Base-by-base conservation (phyloP, 2,888 invertebrate genomes). In the Epirrhoe tristata region DNA sequence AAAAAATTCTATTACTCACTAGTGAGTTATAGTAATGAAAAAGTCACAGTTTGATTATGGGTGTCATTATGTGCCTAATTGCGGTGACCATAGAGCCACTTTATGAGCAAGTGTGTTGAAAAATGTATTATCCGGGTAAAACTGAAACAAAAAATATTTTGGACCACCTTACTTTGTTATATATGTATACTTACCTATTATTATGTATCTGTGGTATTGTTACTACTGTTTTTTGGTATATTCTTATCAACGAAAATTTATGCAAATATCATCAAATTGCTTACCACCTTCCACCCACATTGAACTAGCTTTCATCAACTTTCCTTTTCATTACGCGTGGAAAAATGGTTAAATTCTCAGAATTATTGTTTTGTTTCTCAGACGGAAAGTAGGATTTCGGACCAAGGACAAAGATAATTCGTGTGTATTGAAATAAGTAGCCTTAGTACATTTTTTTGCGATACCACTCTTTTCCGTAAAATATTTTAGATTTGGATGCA, bases 321-420 rank as follows among this genome's bases (percentile, higher is more conserved):
- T 63, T 67, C 58, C 7, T 58, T 54, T 62, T 60, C 34, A 60
- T 56, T 34, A 6, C 12, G 31, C 32, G 4, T 16, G 32, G 10
- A 46, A 58, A 48, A 50, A 58, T 36, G 34, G 52, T 58, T 6
- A n/a, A 24, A 39, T 58, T 67, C 62, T 58, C 66, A 63, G 58
- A 50, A 55, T 58, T 51, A 51, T 67, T 59, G 54, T 62, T 58
- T 58, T 43, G 52, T 56, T 51, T 32, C 32, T 16, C 36, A 31
- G 32, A n/a, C 10, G 43, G 24, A 56, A 67, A 67, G 54, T 63
- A 55, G 62, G 55, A 36, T 67, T 67, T 63, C 48, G 57, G 63
- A 67, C 57, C 63, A 60, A 67, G 63, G 63, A 31, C 58, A 55
- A 55, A 46, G 58, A 55, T 50, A 24, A n/a, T 43, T 43, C 12